Percentiles rank a stretch among this genome's conserved stretches.
phyloP scores from a whole-genome alignment of 2,113 vertebrate species.

The Lamprologus ornatipinnis region DNA sequence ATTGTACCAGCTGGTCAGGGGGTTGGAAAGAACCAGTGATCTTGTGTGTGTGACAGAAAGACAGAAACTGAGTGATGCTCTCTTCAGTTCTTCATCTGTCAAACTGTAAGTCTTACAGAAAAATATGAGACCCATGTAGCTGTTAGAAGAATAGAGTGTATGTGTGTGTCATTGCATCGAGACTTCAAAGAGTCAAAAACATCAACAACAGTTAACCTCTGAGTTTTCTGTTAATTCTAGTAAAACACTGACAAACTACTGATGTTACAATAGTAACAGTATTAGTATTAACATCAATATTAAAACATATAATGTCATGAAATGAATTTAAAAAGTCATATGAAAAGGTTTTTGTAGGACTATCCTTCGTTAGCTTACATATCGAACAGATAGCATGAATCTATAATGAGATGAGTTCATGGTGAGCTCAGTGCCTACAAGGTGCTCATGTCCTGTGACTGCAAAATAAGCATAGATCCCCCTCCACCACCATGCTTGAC shows the following conservation, averaged over 20 bases:
- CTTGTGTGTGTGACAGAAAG: neutral
- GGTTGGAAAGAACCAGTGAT: neutral
- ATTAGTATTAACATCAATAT: neutral
- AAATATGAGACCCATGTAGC: neutral
- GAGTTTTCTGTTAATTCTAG: neutral
- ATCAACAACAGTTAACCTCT: neutral
- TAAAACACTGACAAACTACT: neutral
- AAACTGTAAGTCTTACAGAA: neutral
- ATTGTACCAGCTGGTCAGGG: neutral
- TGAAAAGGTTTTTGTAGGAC: neutral
- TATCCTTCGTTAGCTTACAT: neutral
- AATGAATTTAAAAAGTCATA: neutral
- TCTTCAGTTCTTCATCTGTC: neutral
- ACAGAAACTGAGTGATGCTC: neutral
- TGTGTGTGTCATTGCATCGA: rapidly evolving
- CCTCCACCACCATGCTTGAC: neutral
- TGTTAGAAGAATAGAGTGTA: neutral
- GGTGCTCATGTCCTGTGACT: neutral
- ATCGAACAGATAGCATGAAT: neutral
- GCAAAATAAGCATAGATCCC: neutral
- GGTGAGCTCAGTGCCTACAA: neutral
- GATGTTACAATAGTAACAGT: neutral
- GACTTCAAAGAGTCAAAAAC: neutral
- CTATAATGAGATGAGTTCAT: neutral
- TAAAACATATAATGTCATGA: neutral